Conservation (phyloP, 2,113 vertebrate genomes). For the Dolichotis patagonum region DNA sequence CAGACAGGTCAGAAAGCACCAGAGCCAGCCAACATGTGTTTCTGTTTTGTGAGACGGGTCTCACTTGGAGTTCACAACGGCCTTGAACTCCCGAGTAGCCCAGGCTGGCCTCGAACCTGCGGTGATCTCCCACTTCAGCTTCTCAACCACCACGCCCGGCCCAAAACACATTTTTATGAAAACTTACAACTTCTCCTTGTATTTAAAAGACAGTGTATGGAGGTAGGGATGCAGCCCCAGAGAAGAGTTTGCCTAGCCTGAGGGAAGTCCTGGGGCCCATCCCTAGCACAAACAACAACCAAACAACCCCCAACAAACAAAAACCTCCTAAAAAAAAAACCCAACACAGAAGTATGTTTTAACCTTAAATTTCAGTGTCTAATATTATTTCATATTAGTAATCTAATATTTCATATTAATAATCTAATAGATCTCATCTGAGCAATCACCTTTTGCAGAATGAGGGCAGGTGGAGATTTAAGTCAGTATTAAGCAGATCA, state of each 20-base stretch:
- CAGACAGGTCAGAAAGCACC: not conserved
- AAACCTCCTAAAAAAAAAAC: not conserved
- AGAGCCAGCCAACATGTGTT: not conserved
- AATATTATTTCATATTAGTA: not conserved
- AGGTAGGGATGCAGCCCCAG: not conserved
- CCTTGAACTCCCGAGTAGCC: not conserved
- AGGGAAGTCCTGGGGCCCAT: not conserved
- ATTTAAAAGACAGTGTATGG: not conserved
- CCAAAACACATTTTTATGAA: not conserved
- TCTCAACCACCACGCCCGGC: not conserved
- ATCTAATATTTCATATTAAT: not conserved
- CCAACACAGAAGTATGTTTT: not conserved
- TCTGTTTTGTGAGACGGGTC: not conserved
- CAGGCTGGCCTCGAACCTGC: not conserved
- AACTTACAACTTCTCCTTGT: not conserved
- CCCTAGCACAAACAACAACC: not conserved
- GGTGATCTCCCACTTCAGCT: not conserved
- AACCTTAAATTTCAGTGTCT: not conserved
- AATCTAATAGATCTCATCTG: not conserved
- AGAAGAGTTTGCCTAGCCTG: not conserved
- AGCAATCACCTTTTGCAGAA: slow-evolving; percentile 31
- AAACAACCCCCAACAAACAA: not conserved
- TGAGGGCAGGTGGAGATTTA: not conserved
- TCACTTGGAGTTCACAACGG: not conserved
- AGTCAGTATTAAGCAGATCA: not conserved